Conservation (phyloP, 2,113 vertebrate genomes). For the Micronycteris hirsuta region DNA sequence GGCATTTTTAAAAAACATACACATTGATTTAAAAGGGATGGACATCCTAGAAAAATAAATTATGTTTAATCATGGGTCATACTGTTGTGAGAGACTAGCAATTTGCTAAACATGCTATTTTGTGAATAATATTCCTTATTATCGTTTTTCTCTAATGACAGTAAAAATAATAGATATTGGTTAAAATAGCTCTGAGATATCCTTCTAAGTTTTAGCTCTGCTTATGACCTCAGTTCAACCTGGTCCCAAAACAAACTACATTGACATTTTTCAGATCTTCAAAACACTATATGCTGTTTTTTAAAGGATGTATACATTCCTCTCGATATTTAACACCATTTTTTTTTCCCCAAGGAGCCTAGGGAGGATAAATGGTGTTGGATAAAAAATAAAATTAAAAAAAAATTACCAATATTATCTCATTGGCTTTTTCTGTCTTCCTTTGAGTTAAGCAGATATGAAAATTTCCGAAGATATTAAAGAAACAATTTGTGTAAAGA, state of each 20-base stretch:
- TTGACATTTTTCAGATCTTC: constrained; percentile 27
- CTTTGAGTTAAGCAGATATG: background rate
- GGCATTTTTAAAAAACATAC: constrained; percentile 43
- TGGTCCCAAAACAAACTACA: constrained; percentile 6
- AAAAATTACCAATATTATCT: background rate
- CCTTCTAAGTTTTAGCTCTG: constrained; percentile 59
- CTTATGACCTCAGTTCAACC: constrained; percentile 65
- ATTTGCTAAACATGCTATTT: constrained; percentile 30
- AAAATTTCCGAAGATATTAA: constrained; percentile 3
- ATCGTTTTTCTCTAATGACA: constrained; percentile 53
- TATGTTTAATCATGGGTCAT: constrained; percentile 72
- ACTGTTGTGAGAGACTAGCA: constrained; percentile 40
- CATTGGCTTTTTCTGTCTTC: background rate
- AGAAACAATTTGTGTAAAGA: background rate
- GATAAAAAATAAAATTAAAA: background rate
- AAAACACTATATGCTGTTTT: background rate
- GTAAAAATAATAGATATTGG: constrained; percentile 53
- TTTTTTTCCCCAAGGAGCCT: background rate
- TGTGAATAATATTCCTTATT: background rate
- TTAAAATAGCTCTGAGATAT: constrained; percentile 53
- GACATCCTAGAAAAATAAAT: constrained; percentile 69
- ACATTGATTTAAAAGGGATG: constrained; percentile 65
- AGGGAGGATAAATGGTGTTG: background rate
- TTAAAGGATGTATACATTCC: background rate
- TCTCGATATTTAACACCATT: background rate